phyloP scores from a whole-genome alignment of 2,888 invertebrate species.

The Andrena trimmerana region DNA sequence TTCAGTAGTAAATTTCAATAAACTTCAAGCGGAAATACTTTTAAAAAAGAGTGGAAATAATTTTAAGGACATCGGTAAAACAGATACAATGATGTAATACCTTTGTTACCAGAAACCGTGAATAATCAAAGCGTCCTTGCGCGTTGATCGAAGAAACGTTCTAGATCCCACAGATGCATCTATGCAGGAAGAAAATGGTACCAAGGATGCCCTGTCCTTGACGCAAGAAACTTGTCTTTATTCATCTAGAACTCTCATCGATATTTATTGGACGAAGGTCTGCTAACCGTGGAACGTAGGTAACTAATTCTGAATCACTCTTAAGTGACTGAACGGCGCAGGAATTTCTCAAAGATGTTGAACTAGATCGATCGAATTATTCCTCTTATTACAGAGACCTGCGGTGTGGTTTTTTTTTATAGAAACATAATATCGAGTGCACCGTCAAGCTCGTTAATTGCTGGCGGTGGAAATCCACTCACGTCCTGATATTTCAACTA shows the following conservation, averaged over 20 bases:
- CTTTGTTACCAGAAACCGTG: slow-evolving; percentile 62
- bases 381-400: not conserved
- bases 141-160: slow-evolving; percentile 70
- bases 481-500: not conserved
- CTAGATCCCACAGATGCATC: slow-evolving; percentile 70
- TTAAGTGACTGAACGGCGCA: not conserved
- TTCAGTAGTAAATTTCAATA: no score
- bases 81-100: slow-evolving; percentile 45
- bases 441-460: not conserved
- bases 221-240: slow-evolving; percentile 17
- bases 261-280: slow-evolving; percentile 36
- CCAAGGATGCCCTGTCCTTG: slow-evolving; percentile 80
- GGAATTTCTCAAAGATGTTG: not conserved
- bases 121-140: slow-evolving; percentile 80
- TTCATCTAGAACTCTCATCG: slow-evolving; percentile 21
- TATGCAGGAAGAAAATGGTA: slow-evolving; percentile 77
- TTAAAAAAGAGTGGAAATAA: not conserved
- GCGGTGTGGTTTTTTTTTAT: not conserved
- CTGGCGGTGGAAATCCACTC: not conserved
- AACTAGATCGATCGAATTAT: not conserved
- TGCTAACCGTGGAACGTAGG: slow-evolving; percentile 4
- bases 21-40: no score
- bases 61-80: slow-evolving; percentile 8
- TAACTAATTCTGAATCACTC: slow-evolving; percentile 15
- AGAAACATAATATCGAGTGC: not conserved